Evolutionary conservation across 2,888 invertebrate species (phyloP).

Genomic region (Pheosia gnoma): DNA sequence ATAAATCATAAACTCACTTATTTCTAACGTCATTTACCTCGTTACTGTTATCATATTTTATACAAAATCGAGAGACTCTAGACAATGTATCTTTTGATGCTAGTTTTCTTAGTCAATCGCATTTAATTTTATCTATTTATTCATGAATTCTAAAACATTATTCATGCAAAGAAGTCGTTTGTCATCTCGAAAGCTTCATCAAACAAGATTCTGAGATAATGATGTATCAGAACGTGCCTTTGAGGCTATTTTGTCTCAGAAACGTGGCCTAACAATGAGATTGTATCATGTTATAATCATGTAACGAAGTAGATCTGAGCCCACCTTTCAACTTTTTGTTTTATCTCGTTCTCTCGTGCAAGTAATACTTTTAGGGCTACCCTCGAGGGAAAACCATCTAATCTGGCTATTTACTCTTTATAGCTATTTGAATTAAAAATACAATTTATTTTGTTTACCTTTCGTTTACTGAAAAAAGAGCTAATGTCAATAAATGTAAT

Average conservation of each 20-base stretch:
- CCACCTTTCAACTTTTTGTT: slow-evolving; percentile 18
- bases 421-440: slow-evolving; percentile 24
- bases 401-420: slow-evolving; percentile 25
- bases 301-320: slow-evolving; percentile 11
- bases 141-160: background rate
- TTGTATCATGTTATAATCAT: slow-evolving; percentile 9
- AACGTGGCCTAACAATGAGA: slow-evolving; percentile 4
- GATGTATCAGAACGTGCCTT: background rate
- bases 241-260: too few species aligned
- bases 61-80: too few species aligned
- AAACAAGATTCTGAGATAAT: slow-evolving; percentile 5
- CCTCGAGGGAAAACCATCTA: slow-evolving; percentile 19
- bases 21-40: too few species aligned
- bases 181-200: background rate
- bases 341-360: slow-evolving; percentile 16
- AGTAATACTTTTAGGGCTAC: slow-evolving; percentile 29
- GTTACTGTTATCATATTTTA: too few species aligned
- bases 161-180: background rate
- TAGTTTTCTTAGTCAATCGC: background rate
- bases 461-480: slow-evolving; percentile 1
- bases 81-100: background rate
- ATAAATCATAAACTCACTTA: too few species aligned
- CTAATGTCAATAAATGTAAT: background rate
- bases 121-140: background rate
- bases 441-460: slow-evolving; percentile 20